Conservation (phyloP, 2,113 vertebrate species). For the Gorilla gorilla region DNA sequence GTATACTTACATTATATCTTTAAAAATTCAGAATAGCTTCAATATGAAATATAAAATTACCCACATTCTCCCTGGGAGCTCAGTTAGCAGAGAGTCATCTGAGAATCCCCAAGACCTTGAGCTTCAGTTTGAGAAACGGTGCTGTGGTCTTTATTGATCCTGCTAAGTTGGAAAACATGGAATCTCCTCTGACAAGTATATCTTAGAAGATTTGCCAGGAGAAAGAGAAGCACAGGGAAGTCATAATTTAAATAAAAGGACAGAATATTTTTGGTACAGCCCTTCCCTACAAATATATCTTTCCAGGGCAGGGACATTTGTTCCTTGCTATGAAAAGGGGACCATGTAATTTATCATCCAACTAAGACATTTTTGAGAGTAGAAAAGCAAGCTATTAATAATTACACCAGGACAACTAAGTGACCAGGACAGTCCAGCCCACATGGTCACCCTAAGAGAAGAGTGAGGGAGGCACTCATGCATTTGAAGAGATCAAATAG, state of each 20-base stretch:
- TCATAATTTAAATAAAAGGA: not conserved
- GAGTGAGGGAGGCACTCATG: not conserved
- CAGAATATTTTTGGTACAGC: not conserved
- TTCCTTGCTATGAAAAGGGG: not conserved
- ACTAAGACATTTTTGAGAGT: not conserved
- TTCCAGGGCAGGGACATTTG: not conserved
- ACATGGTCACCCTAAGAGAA: not conserved
- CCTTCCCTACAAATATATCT: not conserved
- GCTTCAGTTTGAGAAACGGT: not conserved
- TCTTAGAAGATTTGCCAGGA: not conserved
- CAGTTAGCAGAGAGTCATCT: not conserved
- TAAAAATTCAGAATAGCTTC: not conserved
- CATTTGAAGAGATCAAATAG: not conserved
- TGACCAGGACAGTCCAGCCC: not conserved
- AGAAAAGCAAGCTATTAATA: not conserved
- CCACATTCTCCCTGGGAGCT: not conserved
- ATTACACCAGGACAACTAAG: not conserved
- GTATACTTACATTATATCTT: not conserved
- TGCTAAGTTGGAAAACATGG: not conserved
- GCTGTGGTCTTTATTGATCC: not conserved
- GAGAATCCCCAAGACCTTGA: not conserved
- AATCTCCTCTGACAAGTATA: not conserved
- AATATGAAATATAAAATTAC: not conserved
- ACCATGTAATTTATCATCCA: not conserved
- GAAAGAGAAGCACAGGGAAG: not conserved